Percentiles rank a stretch among this genome's conserved stretches.
These are phyloP conservation scores for Drosophila ercepeae DNA, from an alignment of 1,140 invertebrate species.

Conservation along the genomic window DNA sequence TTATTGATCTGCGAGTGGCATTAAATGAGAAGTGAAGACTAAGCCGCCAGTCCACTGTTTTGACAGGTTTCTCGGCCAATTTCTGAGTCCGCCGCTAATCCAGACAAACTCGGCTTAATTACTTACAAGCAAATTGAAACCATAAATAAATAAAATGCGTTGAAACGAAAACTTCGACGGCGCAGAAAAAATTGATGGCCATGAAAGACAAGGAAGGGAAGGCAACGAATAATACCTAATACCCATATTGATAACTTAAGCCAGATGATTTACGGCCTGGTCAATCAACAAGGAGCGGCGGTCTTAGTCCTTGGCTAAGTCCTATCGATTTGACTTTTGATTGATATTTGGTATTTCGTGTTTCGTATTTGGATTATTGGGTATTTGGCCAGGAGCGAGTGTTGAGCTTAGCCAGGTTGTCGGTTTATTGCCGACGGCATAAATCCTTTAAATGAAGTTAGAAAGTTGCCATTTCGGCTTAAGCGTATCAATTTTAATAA, in stretches of 20 bases:
- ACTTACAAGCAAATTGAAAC: constrained; percentile 78
- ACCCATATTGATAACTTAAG: constrained; percentile 80
- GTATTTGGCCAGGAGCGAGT: constrained; percentile 23
- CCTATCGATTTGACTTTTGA: constrained; percentile 79
- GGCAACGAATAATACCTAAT: constrained; percentile 35
- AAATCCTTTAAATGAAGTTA: constrained; percentile 76
- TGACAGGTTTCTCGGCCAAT: constrained; percentile 58
- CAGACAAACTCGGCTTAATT: constrained; percentile 78
- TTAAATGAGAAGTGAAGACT: constrained; percentile 8
- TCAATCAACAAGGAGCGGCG: constrained; percentile 30
- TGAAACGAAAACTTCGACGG: constrained; percentile 65
- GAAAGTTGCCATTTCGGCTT: constrained; percentile 58
- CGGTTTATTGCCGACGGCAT: constrained; percentile 33
- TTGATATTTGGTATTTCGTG: constrained; percentile 54
- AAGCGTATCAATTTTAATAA: constrained; percentile 78
- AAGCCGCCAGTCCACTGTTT: constrained; percentile 39
- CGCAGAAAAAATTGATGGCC: constrained; percentile 37
- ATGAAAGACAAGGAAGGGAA: neutral
- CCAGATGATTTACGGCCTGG: constrained; percentile 66
- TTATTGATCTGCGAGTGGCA: constrained; percentile 21
- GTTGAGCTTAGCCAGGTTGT: constrained; percentile 25
- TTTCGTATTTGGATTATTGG: constrained; percentile 32
- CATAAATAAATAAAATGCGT: constrained; percentile 78
- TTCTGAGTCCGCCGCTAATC: constrained; percentile 64
- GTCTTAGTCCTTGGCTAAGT: constrained; percentile 45